Conservation (phyloP, 1,140 invertebrate species). For the Cyclargus thomasi region DNA sequence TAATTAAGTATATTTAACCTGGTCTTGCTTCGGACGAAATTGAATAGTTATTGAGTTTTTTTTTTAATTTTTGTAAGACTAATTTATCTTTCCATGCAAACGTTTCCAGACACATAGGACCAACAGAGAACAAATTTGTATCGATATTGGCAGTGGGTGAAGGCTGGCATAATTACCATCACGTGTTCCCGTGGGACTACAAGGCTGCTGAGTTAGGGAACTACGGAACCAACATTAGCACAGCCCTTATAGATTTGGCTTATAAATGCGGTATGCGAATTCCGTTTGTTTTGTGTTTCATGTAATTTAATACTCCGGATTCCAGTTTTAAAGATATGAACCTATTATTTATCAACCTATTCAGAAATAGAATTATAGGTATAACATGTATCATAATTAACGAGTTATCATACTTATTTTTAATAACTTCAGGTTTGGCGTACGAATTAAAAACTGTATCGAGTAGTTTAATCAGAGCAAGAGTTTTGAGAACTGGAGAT, state of each 20-base stretch:
- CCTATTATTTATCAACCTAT: too few relatives aligned
- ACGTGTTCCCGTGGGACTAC: constrained; percentile 87
- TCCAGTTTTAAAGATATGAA: too few relatives aligned
- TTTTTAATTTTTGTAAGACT: too few relatives aligned
- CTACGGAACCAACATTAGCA: constrained; percentile 85
- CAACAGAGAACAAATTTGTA: constrained; percentile 78
- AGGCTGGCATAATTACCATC: constrained; percentile 88
- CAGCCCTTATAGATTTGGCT: constrained; percentile 87
- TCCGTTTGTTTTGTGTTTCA: not conserved
- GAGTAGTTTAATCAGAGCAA: constrained; percentile 77
- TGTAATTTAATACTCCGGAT: too few relatives aligned
- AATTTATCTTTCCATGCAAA: too few relatives aligned
- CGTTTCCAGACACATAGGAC: constrained; percentile 75
- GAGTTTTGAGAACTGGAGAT: constrained; percentile 81
- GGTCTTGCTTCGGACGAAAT: too few relatives aligned
- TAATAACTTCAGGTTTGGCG: constrained; percentile 76
- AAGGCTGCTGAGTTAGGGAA: constrained; percentile 80
- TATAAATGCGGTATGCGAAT: constrained; percentile 78
- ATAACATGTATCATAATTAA: too few relatives aligned
- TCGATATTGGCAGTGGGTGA: constrained; percentile 74
- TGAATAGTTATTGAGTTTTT: too few relatives aligned
- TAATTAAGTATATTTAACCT: too few relatives aligned
- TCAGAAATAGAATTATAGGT: too few relatives aligned
- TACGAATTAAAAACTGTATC: constrained; percentile 86
- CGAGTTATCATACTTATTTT: too few relatives aligned